Evolutionary conservation across 2,797 vertebrate species (phyloP).

Genomic region (Tamandua tetradactyla): DNA sequence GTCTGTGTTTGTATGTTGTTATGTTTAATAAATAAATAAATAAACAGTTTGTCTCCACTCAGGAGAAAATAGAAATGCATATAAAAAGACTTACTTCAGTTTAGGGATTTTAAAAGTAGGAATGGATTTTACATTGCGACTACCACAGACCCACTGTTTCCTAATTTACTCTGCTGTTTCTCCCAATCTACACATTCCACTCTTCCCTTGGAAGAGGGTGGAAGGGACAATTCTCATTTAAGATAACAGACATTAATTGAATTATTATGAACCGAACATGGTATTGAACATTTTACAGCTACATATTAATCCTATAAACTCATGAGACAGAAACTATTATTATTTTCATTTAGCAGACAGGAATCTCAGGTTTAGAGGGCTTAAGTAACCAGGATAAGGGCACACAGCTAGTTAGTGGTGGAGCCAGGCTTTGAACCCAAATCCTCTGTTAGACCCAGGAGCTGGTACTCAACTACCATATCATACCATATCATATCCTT

Average conservation of each 20-base stretch:
- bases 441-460: not conserved
- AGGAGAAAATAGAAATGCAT: not conserved
- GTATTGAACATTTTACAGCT: not conserved
- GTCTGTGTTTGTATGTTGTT: too few relatives aligned
- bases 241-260: not conserved
- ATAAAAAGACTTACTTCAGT: not conserved
- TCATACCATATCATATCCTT: not conserved
- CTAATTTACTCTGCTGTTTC: not conserved
- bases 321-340: not conserved
- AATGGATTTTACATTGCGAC: slow-evolving; percentile 24
- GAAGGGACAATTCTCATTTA: not conserved
- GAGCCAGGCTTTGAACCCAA: not conserved
- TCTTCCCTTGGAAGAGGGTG: not conserved
- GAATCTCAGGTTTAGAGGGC: not conserved
- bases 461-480: not conserved
- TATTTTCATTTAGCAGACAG: slow-evolving; percentile 29
- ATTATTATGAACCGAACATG: not conserved
- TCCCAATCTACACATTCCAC: not conserved
- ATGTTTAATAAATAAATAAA: too few relatives aligned
- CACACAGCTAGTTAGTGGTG: not conserved
- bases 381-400: not conserved
- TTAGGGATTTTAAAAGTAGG: slow-evolving; percentile 4
- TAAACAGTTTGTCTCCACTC: not conserved
- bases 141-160: not conserved
- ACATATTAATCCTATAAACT: not conserved